Evolutionary conservation across 53 echinoderm and acorn worm species (phyloP), one percentile per base, ranked within the genome.

Genomic region (Actinopyga echinites): DNA sequence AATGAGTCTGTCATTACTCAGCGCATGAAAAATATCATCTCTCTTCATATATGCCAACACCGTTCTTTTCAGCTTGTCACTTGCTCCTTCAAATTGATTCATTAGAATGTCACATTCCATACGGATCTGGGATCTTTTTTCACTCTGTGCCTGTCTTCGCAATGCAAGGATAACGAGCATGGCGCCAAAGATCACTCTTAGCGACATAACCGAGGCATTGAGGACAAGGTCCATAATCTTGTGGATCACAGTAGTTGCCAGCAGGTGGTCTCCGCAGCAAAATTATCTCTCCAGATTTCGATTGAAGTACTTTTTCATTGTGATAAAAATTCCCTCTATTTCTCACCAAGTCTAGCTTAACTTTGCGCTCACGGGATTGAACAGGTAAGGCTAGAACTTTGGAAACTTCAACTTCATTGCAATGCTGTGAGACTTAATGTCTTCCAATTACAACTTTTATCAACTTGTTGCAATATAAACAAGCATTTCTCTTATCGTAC

Each of bases 41-140:
- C 79, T 64, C 40, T 86, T 90, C 86, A 90, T 91, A 30, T 56
- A 83, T 64, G 86, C 45, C 4, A 87, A 74, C 11, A 91, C 91
- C 40, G 83, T 44, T 65, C 60, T 77, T 60, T 64, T 83, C 38
- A 83, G 61, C 79, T 74, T 83, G 7, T 32, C 32, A 64, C 79
- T 74, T 87, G 26, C 65, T 28, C 65, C 65, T 9, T 64, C 30
- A 31, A 83, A 75, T 79, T 69, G 77, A 20, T 63, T 82, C 83
- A 89, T 68, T 33, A 89, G 56, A 26, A 85, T 56, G 29, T 89
- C 89, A 33, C 89, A 85, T 64, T 90, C 86, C 58, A 86, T 67
- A 7, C 24, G 59, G 26, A 59, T 26, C 26, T 26, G 59, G 7
- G 59, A 59, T 59, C 59, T 59, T 17, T 59, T 59, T 17, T 59